These are phyloP conservation scores for Oppia nitens DNA, from an alignment of 1,140 invertebrate species.

Conservation along the genomic window DNA sequence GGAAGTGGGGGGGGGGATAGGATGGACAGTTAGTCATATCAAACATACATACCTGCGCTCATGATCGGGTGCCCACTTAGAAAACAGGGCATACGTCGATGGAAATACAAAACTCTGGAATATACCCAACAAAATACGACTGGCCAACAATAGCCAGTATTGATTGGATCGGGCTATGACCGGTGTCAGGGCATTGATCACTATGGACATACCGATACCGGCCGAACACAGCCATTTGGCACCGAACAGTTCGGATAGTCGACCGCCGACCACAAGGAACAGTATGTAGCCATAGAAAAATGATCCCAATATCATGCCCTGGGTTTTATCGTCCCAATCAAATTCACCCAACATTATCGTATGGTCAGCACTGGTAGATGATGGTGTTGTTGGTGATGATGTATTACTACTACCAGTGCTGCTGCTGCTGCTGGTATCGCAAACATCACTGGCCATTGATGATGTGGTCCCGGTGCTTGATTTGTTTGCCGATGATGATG, in stretches of 20 bases:
- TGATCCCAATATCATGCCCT: constrained; percentile 47
- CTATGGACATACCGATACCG: constrained; percentile 5
- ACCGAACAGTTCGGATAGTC: constrained; percentile 54
- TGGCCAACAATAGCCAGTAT: constrained; percentile 7
- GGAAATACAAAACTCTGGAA: constrained; percentile 25
- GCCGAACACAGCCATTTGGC: constrained; percentile 47
- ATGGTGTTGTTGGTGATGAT: too few species aligned
- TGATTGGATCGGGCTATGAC: constrained; percentile 5
- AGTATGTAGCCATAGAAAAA: constrained; percentile 74
- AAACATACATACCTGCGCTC: constrained; percentile 8
- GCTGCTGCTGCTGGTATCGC: background rate
- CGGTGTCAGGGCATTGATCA: constrained; percentile 15
- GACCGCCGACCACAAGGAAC: constrained; percentile 61
- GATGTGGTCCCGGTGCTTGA: too few species aligned
- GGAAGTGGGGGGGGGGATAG: background rate
- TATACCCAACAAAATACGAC: constrained; percentile 12
- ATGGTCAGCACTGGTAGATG: too few species aligned
- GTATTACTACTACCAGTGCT: too few species aligned
- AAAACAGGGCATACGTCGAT: constrained; percentile 26
- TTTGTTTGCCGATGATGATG: too few species aligned
- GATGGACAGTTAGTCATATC: background rate
- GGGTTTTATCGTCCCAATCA: constrained; percentile 18
- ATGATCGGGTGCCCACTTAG: constrained; percentile 21
- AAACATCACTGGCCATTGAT: background rate
- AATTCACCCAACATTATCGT: constrained; percentile 15